phyloP scores from a whole-genome alignment of 35 echinoderm and acorn worm species.

The Lytechinus variegatus region DNA sequence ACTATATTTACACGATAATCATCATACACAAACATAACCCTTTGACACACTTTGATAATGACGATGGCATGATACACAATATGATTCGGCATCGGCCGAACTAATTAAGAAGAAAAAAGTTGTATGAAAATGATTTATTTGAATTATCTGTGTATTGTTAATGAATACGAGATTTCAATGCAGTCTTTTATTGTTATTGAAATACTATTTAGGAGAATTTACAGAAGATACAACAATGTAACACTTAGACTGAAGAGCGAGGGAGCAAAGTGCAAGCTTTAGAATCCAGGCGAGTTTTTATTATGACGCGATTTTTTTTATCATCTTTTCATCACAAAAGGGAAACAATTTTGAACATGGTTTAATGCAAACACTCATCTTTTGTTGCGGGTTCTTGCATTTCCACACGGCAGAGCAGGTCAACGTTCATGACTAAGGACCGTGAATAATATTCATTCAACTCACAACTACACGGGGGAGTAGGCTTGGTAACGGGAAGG shows the following conservation, averaged over 20 bases:
- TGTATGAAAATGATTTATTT: too few species aligned
- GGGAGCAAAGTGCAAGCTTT: background rate
- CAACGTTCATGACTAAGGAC: conserved; percentile 47
- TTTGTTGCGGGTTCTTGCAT: conserved; percentile 29
- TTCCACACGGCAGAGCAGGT: conserved; percentile 38
- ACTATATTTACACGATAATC: too few species aligned
- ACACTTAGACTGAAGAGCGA: background rate
- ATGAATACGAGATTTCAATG: background rate
- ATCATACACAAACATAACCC: too few species aligned
- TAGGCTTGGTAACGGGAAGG: conserved; percentile 45
- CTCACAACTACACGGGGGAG: conserved; percentile 21
- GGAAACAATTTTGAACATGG: conserved; percentile 31
- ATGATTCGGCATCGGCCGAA: too few species aligned
- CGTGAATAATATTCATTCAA: conserved; percentile 53
- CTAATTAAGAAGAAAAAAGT: too few species aligned
- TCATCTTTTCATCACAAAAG: background rate
- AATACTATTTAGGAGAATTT: background rate
- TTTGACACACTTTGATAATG: too few species aligned
- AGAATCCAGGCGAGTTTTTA: background rate
- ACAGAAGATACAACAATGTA: background rate
- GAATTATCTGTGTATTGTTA: too few species aligned
- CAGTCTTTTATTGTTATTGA: background rate
- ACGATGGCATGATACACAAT: too few species aligned
- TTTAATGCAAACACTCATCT: conserved; percentile 40
- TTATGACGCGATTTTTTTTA: background rate